These are phyloP conservation scores for Hemichromis elongatus DNA, from an alignment of 2,113 vertebrate species.

Conservation along the genomic window DNA sequence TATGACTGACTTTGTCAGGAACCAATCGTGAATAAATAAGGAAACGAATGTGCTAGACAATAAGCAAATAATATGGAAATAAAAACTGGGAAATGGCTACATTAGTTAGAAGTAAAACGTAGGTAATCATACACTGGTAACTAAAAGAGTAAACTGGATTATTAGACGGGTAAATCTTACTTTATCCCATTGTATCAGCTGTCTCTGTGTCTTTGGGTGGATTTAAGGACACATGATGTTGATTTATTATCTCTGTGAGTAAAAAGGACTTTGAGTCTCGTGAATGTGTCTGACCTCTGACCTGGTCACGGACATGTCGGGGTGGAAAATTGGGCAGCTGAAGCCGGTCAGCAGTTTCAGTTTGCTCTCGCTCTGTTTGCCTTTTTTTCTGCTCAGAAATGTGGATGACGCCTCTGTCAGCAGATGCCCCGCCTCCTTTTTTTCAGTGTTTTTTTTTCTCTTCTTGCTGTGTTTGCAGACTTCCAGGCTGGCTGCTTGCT, in stretches of 20 bases:
- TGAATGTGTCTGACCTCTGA: not conserved
- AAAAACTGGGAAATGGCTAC: not conserved
- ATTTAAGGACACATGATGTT: no score
- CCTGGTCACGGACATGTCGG: not conserved
- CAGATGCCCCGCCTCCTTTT: not conserved
- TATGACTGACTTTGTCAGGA: not conserved
- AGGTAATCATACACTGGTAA: not conserved
- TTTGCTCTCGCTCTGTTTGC: not conserved
- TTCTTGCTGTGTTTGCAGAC: slow-evolving; percentile 1
- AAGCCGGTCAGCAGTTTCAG: not conserved
- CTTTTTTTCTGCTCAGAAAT: not conserved
- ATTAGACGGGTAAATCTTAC: not conserved
- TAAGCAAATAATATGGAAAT: not conserved
- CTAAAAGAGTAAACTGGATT: not conserved
- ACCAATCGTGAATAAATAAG: not conserved
- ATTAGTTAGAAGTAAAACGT: not conserved
- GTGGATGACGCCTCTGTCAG: not conserved
- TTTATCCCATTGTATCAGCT: no score
- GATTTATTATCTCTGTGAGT: not conserved
- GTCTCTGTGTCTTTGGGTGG: no score
- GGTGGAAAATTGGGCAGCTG: not conserved
- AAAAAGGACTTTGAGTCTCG: no score
- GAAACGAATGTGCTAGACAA: not conserved
- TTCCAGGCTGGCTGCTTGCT: not conserved
- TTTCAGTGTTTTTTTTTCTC: not conserved